phyloP scores from a whole-genome alignment of 2,888 invertebrate genomes.

The Hartigia nigra region DNA sequence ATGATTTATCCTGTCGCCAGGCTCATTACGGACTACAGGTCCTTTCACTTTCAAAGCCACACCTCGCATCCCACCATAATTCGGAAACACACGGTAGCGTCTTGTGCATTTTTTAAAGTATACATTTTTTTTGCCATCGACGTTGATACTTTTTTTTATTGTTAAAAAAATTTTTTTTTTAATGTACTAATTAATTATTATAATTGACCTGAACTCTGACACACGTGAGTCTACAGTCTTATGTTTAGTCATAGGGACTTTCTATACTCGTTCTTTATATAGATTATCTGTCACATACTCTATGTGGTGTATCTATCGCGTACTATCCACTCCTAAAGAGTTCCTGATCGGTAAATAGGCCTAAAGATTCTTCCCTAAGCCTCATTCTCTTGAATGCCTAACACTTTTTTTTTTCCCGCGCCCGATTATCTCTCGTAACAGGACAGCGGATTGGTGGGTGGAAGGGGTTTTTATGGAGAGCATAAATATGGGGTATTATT shows the following conservation, averaged over 20 bases:
- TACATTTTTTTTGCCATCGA: background rate
- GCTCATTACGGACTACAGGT: conserved; percentile 51
- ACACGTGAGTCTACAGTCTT: background rate
- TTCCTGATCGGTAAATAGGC: background rate
- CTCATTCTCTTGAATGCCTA: background rate
- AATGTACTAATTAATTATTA: background rate
- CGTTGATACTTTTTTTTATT: background rate
- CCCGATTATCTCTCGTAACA: conserved; percentile 4
- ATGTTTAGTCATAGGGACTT: too few relatives aligned
- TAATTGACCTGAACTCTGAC: background rate
- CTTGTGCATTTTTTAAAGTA: background rate
- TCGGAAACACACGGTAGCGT: background rate
- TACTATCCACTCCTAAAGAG: background rate
- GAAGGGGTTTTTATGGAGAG: conserved; percentile 51
- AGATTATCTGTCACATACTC: background rate
- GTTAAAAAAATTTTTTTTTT: too few relatives aligned
- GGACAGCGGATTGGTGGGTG: conserved; percentile 27
- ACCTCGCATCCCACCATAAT: conserved; percentile 33
- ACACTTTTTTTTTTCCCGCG: background rate
- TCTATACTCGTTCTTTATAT: background rate
- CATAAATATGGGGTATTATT: conserved; percentile 65
- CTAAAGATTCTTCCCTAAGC: background rate
- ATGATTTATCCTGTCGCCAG: conserved; percentile 61
- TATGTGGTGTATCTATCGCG: background rate
- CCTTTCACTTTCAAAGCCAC: conserved; percentile 32